Conservation (phyloP, 2,888 invertebrate species). For the Phytoseiulus persimilis region DNA sequence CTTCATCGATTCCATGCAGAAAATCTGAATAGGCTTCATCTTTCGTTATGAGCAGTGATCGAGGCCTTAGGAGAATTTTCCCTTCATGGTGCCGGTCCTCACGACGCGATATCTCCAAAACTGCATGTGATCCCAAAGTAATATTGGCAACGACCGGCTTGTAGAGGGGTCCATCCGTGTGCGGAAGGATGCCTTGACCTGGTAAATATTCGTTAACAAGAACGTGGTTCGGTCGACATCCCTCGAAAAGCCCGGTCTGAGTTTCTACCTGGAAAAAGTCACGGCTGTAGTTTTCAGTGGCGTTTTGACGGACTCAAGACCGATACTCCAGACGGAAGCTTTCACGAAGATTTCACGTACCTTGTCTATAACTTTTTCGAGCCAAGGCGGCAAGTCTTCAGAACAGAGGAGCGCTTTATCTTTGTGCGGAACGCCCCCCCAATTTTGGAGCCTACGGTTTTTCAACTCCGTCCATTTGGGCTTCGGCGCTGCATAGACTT, state of each 20-base stretch:
- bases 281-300: conserved; percentile 41
- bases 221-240: conserved; percentile 76
- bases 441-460: conserved; percentile 87
- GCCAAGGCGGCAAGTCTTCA: conserved; percentile 73
- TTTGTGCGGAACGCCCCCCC: conserved; percentile 55
- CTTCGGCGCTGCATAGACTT: conserved; percentile 70
- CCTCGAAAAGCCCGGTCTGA: conserved; percentile 61
- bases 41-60: conserved; percentile 76
- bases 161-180: conserved; percentile 89
- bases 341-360: too few species aligned
- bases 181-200: conserved; percentile 87
- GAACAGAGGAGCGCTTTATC: conserved; percentile 30
- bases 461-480: conserved; percentile 93
- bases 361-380: conserved; percentile 85
- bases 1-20: conserved; percentile 76
- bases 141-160: conserved; percentile 85
- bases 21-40: conserved; percentile 72
- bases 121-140: conserved; percentile 76
- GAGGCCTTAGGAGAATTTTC: conserved; percentile 71
- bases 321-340: too few species aligned
- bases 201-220: conserved; percentile 86
- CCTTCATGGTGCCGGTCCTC: conserved; percentile 51
- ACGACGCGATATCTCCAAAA: conserved; percentile 61
- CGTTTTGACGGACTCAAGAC: conserved; percentile 32
- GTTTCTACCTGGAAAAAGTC: conserved; percentile 54